Evolutionary conservation across 1,140 invertebrate species (phyloP).

Genomic region (Heliconius hermathena): DNA sequence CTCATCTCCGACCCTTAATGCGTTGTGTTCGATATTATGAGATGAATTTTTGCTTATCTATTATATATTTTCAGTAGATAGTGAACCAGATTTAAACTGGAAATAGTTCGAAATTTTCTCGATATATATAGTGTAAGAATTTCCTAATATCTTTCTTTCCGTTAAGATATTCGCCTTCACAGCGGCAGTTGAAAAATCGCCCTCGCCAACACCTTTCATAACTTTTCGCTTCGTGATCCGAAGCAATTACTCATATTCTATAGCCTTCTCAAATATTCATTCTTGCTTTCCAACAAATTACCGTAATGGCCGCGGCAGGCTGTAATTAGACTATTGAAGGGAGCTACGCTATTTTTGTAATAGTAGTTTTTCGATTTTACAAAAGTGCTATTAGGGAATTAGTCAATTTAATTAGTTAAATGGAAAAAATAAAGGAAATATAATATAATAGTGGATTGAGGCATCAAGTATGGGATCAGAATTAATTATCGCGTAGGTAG

Average conservation of each 20-base stretch:
- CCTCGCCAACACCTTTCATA: constrained; percentile 77
- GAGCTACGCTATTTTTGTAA: constrained; percentile 52
- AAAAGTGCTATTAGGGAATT: constrained; percentile 45
- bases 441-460: constrained; percentile 34
- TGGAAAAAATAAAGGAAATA: constrained; percentile 24
- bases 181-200: constrained; percentile 71
- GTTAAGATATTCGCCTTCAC: constrained; percentile 74
- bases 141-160: constrained; percentile 70
- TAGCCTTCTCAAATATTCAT: constrained; percentile 81
- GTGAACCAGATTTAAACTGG: background rate
- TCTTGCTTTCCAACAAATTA: constrained; percentile 78
- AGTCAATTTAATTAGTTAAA: constrained; percentile 50
- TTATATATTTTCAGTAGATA: constrained; percentile 18
- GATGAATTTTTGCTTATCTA: constrained; percentile 71
- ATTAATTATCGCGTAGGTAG: constrained; percentile 50
- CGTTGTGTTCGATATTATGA: constrained; percentile 65
- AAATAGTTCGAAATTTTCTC: background rate
- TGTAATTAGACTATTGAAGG: constrained; percentile 69
- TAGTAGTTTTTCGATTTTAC: constrained; percentile 37
- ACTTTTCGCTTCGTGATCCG: constrained; percentile 81
- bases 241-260: constrained; percentile 79
- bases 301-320: constrained; percentile 73
- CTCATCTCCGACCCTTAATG: constrained; percentile 80
- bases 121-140: background rate
- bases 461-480: constrained; percentile 45